These are phyloP conservation scores for Aphrocallistes beatrix DNA, from an alignment of 37 sponge, comb jelly and placozoan genomes.

Conservation along the genomic window DNA sequence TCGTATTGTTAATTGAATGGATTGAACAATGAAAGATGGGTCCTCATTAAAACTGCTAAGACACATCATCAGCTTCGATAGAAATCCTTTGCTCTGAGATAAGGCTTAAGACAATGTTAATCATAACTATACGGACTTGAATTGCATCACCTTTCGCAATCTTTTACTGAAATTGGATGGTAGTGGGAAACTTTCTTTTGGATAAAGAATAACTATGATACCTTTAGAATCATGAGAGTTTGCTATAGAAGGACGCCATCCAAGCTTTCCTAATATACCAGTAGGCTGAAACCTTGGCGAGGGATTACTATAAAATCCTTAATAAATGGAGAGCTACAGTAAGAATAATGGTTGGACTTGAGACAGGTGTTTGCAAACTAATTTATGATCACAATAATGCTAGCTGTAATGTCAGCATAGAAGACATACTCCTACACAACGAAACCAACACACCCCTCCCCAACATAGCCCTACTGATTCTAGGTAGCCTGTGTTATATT, in stretches of 20 bases:
- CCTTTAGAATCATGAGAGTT: not conserved
- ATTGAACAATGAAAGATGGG: not conserved
- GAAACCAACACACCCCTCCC: not conserved
- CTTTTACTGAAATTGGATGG: not conserved
- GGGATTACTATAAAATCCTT: not conserved
- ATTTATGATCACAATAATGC: not conserved
- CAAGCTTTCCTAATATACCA: not conserved
- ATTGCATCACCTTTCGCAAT: not conserved
- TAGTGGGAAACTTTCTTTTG: not conserved
- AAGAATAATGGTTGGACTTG: not conserved
- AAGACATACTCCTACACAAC: not conserved
- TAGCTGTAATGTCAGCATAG: not conserved
- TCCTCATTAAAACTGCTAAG: not conserved
- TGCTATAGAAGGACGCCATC: not conserved
- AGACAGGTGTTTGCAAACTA: not conserved
- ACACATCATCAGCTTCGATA: not conserved
- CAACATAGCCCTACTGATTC: not conserved
- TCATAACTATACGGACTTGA: slow-evolving; percentile 7
- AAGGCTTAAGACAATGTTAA: not conserved
- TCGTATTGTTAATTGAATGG: not conserved
- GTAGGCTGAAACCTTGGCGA: not conserved
- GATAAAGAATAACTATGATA: not conserved
- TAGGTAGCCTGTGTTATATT: slow-evolving; percentile 54
- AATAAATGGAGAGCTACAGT: not conserved
- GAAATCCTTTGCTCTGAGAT: not conserved